Evolutionary conservation across 2,888 invertebrate genomes (phyloP), one percentile per base, ranked within the genome.

Genomic region (Microplitis deprimator): DNA sequence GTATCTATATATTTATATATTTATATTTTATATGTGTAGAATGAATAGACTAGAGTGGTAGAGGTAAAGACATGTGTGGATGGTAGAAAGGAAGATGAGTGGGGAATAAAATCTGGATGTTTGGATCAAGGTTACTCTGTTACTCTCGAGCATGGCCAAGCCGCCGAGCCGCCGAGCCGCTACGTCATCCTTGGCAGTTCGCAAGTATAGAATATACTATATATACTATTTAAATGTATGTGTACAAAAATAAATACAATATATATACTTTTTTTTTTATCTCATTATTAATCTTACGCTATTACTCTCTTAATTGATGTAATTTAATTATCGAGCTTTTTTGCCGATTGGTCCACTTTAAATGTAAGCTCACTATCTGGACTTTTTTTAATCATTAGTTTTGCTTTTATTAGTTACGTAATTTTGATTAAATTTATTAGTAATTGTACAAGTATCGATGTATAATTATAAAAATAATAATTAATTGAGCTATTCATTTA

Each of bases 71-170:
- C 76, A 70, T 73, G 76, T 76, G 72, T 68, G 50, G 60, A 61
- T 75, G n/a, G 75, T 16, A 59, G 67, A 38, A 39, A 41, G 13
- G 61, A 17, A 17, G 73, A 62, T 60, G 59, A 39, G 77, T 50
- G 75, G 77, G 75, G 77, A 75, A 73, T 77, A 76, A 74, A 77
- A 79, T 79, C 80, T 78, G 81, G 82, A 83, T 83, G 83, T 79
- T 77, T 83, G 84, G 86, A 88, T 87, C 88, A 88, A 88, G 88
- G 88, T 88, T 87, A 88, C 88, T 80, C 85, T 82, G 88, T 88
- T 87, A 88, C 88, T 80, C 85, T 82, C 81, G 81, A 81, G 82
- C 78, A 80, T 70, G 75, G 65, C 75, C 50, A 50, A 50, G 50
- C 29, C 29, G 29, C 29, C 29, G 29, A 29, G 29, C 20, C 20